A percentile compares a stretch with the other conserved stretches of the same genome.
Conservation (phyloP, 2,797 vertebrate genomes). For the Galago senegalensis region DNA sequence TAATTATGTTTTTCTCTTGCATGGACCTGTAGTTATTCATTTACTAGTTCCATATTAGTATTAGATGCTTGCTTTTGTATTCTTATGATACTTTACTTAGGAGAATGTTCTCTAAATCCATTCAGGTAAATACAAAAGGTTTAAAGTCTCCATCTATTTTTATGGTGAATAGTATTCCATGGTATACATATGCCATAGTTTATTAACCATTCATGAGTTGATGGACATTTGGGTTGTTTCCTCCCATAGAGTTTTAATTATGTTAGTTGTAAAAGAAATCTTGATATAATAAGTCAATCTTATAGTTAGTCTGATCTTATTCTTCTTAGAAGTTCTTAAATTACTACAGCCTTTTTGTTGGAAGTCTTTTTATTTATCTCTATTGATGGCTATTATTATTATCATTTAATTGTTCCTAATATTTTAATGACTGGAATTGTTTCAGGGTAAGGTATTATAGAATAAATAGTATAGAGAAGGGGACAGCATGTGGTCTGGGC, state of each 20-base stretch:
- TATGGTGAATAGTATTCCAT: no score
- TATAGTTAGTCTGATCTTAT: neutral
- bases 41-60: no score
- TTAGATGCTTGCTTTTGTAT: no score
- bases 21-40: no score
- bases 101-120: no score
- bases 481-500: neutral
- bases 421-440: neutral
- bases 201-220: no score
- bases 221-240: no score
- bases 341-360: neutral
- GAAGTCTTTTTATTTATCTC: neutral
- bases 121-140: no score
- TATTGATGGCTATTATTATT: neutral
- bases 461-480: neutral
- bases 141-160: no score
- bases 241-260: neutral
- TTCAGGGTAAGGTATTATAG: neutral
- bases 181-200: no score
- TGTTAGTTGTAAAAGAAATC: neutral
- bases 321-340: neutral
- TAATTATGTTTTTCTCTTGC: no score
- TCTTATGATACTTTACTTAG: no score
- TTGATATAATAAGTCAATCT: neutral
- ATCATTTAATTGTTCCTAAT: neutral